Conservation (phyloP, 2,113 vertebrate genomes). For the Eretmochelys imbricata region DNA sequence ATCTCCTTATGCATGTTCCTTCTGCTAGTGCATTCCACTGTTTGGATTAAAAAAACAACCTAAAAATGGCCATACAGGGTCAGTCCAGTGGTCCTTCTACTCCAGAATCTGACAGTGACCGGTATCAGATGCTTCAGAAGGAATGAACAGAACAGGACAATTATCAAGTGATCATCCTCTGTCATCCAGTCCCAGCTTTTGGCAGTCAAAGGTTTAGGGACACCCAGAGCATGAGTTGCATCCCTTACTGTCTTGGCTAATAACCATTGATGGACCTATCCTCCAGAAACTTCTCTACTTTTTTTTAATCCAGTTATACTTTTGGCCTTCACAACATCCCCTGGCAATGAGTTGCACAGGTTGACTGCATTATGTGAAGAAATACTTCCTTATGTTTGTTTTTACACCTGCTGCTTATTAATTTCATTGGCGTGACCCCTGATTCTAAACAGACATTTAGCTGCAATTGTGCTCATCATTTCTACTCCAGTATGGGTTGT, state of each 20-base stretch:
- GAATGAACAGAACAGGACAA: neutral
- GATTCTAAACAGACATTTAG: neutral
- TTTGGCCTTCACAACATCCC: neutral
- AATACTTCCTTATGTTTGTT: neutral
- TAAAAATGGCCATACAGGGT: neutral
- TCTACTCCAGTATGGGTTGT: neutral
- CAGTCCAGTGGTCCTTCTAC: neutral
- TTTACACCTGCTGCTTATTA: neutral
- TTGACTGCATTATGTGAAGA: neutral
- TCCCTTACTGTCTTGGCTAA: neutral
- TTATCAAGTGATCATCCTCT: neutral
- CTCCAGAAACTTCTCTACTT: no score
- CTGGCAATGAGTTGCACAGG: neutral
- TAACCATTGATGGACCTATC: neutral
- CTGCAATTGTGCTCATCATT: fast-evolving
- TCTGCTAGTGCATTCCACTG: neutral
- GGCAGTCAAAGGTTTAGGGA: neutral
- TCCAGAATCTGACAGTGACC: neutral
- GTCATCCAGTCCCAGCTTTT: neutral
- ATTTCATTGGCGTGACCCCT: neutral
- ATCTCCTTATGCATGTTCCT: neutral
- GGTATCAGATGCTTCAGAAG: neutral
- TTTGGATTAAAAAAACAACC: neutral
- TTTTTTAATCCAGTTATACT: neutral
- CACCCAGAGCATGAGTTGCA: neutral